These are phyloP conservation scores for Lasioglossum zephyrum DNA, from an alignment of 2,888 invertebrate species.

Conservation along the genomic window DNA sequence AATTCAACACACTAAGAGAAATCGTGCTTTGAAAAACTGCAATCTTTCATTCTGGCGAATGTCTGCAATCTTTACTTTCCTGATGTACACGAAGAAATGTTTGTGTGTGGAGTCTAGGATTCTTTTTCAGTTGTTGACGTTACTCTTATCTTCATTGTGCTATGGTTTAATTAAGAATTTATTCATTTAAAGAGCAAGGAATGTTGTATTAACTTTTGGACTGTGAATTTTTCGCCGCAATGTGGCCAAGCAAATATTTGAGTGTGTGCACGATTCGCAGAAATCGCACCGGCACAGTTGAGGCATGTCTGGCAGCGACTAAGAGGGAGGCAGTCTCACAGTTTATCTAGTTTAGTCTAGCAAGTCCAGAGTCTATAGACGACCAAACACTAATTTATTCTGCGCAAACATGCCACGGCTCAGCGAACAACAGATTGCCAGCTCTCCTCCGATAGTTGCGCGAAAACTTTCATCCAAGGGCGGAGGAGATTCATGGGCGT, in stretches of 20 bases:
- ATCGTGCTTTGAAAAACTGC: neutral
- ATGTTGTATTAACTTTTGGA: too few relatives aligned
- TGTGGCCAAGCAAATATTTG: neutral
- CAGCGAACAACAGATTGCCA: conserved; percentile 59
- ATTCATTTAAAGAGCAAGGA: too few relatives aligned
- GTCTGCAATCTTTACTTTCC: too few relatives aligned
- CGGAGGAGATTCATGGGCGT: conserved; percentile 36
- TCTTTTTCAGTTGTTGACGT: too few relatives aligned
- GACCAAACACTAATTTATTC: conserved; percentile 81
- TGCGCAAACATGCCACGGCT: conserved; percentile 76
- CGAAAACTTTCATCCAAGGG: conserved; percentile 53
- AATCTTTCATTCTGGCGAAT: too few relatives aligned
- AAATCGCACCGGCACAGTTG: neutral
- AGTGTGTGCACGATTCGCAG: neutral
- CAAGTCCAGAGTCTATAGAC: conserved; percentile 74
- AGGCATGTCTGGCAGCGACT: conserved; percentile 30
- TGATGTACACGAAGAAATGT: too few relatives aligned
- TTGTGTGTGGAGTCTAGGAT: too few relatives aligned
- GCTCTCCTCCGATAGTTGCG: conserved; percentile 54
- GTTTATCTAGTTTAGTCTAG: conserved; percentile 76
- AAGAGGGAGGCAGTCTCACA: conserved; percentile 52
- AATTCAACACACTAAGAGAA: neutral
- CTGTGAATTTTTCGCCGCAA: neutral
- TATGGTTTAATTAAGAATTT: too few relatives aligned
- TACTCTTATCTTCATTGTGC: too few relatives aligned